A percentile compares a stretch with the other conserved stretches of the same genome.
Evolutionary conservation across 2,888 invertebrate species (phyloP).

Genomic region (Campoletis raptor): DNA sequence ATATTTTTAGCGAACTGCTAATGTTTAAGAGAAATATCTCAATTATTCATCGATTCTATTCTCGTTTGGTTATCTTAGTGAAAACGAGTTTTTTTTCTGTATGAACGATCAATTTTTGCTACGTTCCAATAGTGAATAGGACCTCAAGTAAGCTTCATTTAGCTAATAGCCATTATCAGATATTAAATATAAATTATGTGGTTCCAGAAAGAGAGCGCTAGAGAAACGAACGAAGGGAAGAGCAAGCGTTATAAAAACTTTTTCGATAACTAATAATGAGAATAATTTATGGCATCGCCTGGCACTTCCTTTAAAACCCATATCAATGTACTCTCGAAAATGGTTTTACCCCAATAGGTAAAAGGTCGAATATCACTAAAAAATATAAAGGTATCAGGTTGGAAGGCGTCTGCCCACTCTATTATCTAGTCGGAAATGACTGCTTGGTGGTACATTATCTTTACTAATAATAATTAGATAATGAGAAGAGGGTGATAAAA

Average conservation of each 20-base stretch:
- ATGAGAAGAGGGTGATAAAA: conserved; percentile 32
- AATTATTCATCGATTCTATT: conserved; percentile 57
- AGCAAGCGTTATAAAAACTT: conserved; percentile 26
- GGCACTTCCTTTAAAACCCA: conserved; percentile 22
- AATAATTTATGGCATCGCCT: conserved; percentile 50
- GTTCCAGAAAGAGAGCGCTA: conserved; percentile 40
- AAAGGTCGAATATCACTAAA: conserved; percentile 24
- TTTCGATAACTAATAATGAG: conserved; percentile 60
- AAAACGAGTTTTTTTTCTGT: background rate
- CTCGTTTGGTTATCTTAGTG: conserved; percentile 30
- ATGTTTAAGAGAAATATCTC: conserved; percentile 32
- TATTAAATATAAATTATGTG: conserved; percentile 67
- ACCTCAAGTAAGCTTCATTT: conserved; percentile 44
- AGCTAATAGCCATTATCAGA: conserved; percentile 64
- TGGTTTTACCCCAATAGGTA: conserved; percentile 14
- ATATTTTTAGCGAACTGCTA: conserved; percentile 25
- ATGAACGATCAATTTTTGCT: conserved; percentile 55
- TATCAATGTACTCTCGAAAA: conserved; percentile 38
- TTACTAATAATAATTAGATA: conserved; percentile 49
- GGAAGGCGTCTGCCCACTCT: conserved; percentile 24
- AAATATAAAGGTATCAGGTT: background rate
- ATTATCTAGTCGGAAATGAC: conserved; percentile 25
- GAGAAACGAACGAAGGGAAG: background rate
- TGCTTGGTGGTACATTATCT: conserved; percentile 32
- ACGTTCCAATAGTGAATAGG: conserved; percentile 2